A percentile compares a stretch with the other conserved stretches of the same genome.
These are phyloP conservation scores for Acleris cristana DNA, from an alignment of 2,888 invertebrate genomes.

Conservation along the genomic window DNA sequence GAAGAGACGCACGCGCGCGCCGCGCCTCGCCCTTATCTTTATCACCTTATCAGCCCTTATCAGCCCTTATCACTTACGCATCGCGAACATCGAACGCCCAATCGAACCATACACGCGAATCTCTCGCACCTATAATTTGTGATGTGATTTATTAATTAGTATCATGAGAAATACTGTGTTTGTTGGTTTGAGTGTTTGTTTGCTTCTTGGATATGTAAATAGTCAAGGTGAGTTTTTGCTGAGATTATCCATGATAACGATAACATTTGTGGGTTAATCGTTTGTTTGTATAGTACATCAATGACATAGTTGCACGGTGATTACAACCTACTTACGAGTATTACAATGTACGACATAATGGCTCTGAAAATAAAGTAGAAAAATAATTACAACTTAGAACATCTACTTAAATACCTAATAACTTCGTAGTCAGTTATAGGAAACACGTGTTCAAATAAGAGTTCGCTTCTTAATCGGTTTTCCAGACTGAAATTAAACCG, in stretches of 20 bases:
- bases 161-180: constrained; percentile 66
- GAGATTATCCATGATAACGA: constrained; percentile 20
- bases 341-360: neutral
- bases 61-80: constrained; percentile 74
- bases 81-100: constrained; percentile 70
- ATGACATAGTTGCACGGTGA: constrained; percentile 21
- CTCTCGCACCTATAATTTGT: constrained; percentile 48
- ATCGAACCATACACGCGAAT: constrained; percentile 64
- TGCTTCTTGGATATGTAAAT: constrained; percentile 57
- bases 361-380: neutral
- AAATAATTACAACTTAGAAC: neutral
- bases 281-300: constrained; percentile 21
- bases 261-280: constrained; percentile 20
- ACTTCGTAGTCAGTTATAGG: neutral
- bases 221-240: constrained; percentile 66
- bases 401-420: neutral
- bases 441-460: constrained; percentile 36
- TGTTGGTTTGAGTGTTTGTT: constrained; percentile 58
- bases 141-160: constrained; percentile 56
- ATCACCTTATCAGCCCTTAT: constrained; percentile 74
- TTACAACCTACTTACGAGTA: neutral
- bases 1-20: constrained; percentile 59
- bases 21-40: constrained; percentile 55
- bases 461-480: constrained; percentile 26
- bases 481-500: constrained; percentile 45